A percentile compares a stretch with the other conserved stretches of the same genome.
Conservation (phyloP, 2,797 vertebrate genomes). For the Triplophysa yarkandensis region DNA sequence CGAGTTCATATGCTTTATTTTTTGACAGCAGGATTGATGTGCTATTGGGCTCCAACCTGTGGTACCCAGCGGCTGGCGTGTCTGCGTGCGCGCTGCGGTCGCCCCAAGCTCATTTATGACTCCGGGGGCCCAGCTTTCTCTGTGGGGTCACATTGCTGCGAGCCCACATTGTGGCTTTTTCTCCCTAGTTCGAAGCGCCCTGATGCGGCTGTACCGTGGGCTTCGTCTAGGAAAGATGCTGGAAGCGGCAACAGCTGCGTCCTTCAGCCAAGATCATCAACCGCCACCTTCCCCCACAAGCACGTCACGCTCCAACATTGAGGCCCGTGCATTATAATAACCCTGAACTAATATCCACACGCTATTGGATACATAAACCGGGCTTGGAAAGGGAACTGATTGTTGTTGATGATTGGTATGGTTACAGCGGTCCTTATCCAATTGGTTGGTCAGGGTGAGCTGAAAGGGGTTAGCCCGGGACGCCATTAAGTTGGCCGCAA, state of each 20-base stretch:
- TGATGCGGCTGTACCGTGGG: conserved; percentile 38
- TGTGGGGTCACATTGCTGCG: conserved; percentile 43
- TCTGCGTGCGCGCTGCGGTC: not conserved
- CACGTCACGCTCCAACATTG: conserved; percentile 28
- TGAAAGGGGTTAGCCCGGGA: conserved; percentile 46
- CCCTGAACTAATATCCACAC: conserved; percentile 30
- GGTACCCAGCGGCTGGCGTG: conserved; percentile 18
- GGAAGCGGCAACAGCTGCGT: conserved; percentile 28
- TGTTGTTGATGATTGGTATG: conserved; percentile 40
- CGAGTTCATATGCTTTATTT: conserved; percentile 48
- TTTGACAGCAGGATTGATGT: conserved; percentile 38
- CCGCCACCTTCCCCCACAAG: conserved; percentile 39
- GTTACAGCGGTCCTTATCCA: conserved; percentile 30
- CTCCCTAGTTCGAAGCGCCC: conserved; percentile 26
- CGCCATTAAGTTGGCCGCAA: conserved; percentile 25
- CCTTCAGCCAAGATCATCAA: conserved; percentile 49
- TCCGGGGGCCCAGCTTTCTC: conserved; percentile 43
- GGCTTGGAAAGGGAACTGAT: conserved; percentile 39
- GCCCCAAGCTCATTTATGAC: conserved; percentile 24
- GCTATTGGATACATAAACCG: conserved; percentile 19
- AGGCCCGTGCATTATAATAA: conserved; percentile 36
- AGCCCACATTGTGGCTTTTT: conserved; percentile 51
- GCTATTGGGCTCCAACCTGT: conserved; percentile 45
- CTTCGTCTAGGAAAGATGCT: conserved; percentile 21
- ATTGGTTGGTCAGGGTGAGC: conserved; percentile 33